Base-by-base conservation (phyloP, 2,113 vertebrate species). In the Sebastes fasciatus region DNA sequence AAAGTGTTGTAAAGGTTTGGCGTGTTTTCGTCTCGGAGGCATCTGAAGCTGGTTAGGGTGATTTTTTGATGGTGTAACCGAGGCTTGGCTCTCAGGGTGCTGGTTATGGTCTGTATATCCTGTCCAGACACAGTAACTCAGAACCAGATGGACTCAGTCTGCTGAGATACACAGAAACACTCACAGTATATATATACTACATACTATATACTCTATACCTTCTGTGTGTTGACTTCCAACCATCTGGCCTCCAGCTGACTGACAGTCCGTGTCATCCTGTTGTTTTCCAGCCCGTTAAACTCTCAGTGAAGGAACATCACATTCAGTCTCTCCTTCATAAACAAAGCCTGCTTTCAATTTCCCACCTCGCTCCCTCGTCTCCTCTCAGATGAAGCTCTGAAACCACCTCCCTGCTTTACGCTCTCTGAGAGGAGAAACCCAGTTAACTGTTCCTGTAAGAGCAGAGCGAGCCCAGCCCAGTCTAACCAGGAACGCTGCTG, bases 171-270 rank as follows among this genome's bases (percentile, higher is more conserved):
- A 34, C 34, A 34, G 34, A 34, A 34, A 34, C 34, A 34, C 34
- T 34, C 34, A 34, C 34, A 34, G 34, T 34, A 34, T 34, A 34
- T 34, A 34, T 34, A 34, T 34, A 34, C 34, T 34, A 34, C 34
- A 34, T 34, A 34, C 34, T 34, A 34, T 34, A 34, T 34, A 34
- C 34, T 34, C 34, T 34, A 34, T 34, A n/a, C 26, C n/a, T 62
- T 19, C 17, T 45, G n/a, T 23, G 52, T 67, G 60, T 77, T 45
- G 14, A 2, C 42, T 43, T 76, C 34, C 70, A 64, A 46, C 49
- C 91, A 91, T 94, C 89, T 92, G 90, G 79, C 4, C 70, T 79
- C 69, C 91, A 92, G 90, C 92, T 92, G 90, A 85, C 66, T 1
- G 23, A 13, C 1, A 12, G 49, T 87, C 23, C 19, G 52, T 67